Base-by-base conservation (phyloP, 2,888 invertebrate genomes). In the Apeira syringaria region DNA sequence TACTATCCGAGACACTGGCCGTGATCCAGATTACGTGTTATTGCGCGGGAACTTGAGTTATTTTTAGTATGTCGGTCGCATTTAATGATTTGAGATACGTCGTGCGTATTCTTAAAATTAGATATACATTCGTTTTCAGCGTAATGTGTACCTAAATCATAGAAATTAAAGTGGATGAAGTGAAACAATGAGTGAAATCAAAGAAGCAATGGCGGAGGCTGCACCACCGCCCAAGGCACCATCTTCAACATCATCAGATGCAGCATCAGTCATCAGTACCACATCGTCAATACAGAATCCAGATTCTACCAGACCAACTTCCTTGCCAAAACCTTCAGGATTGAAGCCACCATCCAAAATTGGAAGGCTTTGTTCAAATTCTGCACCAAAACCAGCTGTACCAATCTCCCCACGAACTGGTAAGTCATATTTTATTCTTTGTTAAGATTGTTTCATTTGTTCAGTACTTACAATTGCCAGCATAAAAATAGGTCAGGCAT, bases 291-390 rank as follows among this genome's bases (percentile, higher is more conserved):
- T 75, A 20, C 59, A 65, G 34, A 77, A 68, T 53, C 53, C 71
- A 30, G 80, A 78, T 54, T 55, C 70, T 38, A 61, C 63, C 42
- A 72, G 87, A 56, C 88, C 87, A 15, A 69, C 85, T 47, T 77
- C 81, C 22, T 65, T 89, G 47, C 79, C 88, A 11, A 92, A 92
- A 65, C 91, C 92, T 45, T 92, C 93, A 9, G 93, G 93, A 41
- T 74, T 94, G 53, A 92, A 92, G 61, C 93, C 87, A 34, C 93
- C 94, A 3, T 90, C 92, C 28, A 94, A 93, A 80, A 94, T 94
- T 66, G 93, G 93, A 44, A 82, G 94, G 55, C 90, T 93, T 24
- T 94, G 94, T 64, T 91, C 92, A 56, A 90, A 92, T 40, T 84
- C 91, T 47, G 86, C 92, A 48, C 93, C 93, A 5, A 94, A 94